Base-by-base conservation (phyloP, 2,797 vertebrate genomes). In the Intellagama lesueurii region DNA sequence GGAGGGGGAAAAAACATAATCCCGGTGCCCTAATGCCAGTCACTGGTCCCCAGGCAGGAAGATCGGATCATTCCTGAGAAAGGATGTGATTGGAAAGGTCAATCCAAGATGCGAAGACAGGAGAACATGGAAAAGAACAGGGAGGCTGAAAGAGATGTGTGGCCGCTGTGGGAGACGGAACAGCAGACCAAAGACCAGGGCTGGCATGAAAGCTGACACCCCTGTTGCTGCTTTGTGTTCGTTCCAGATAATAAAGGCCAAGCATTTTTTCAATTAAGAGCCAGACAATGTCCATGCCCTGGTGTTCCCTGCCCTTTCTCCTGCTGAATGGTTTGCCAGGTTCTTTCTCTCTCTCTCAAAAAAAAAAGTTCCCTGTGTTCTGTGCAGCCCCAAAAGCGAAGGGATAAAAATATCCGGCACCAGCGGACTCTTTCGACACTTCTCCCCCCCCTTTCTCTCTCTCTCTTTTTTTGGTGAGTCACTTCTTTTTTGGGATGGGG, bases 391-490 rank as follows among this genome's bases (percentile, higher is more conserved):
- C 88, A 90, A 91, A 77, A 44, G 24, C 78, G 66, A 90, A 44
- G 89, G 93, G 87, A 87, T 95, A 95, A 95, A 95, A 91, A 60
- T 19, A 68, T 87, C 92, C 75, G 87, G 87, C 26, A 64, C 88
- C 85, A 4, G 88, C 70, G 19, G 70, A 5, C 88, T 77, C 83
- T 76, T 90, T 1, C 22, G 73, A 83, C 82, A 91, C 91, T 85
- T 81, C 24, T 7, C 16, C 19, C 30, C 14, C 16, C 60, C 19
- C 52, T 56, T 7, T 56, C 60, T 56, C 52, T 56, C 30, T 7
- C 0, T 8, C 0, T 19, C 26, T 28, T 32, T 80, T 52, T 68
- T 14, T 30, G 85, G 4, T 96, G 96, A 97, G 89, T 97, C 96
- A 96, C 93, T 60, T 73, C 5, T 32, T 94, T 94, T 91, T 86